Base-by-base conservation (phyloP, 2,888 invertebrate species). In the Chydorus sphaericus region DNA sequence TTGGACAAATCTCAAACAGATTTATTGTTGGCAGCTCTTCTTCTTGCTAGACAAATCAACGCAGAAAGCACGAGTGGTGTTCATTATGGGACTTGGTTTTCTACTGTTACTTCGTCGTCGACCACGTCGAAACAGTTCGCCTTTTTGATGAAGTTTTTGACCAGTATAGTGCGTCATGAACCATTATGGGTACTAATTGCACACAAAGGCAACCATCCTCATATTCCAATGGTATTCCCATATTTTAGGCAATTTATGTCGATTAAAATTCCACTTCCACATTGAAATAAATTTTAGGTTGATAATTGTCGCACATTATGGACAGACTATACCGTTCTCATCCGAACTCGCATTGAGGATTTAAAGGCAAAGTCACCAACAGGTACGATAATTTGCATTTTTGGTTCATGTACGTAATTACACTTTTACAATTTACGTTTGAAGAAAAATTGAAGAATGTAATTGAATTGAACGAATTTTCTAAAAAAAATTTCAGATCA, bases 1-100 rank as follows among this genome's bases (percentile, higher is more conserved):
- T 44, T 44, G 26, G 44, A 44, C 8, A 44, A 44, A n/a, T 26
- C 28, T 4, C 20, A 20, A 5, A 44, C 28, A 14, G 44, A 44
- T 4, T 10, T 44, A 28, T 6, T 44, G 8, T 26, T 44, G 26
- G 44, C 23, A 10, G 23, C 44, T 23, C 28, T 44, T 44, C 44
- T 44, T 44, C 44, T 44, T 44, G 44, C 44, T 7, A 44, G 44
- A n/a, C 44, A 44, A 44, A 44, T 44, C 6, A 44, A 44, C 14
- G 44, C 44, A 3, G 44, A 44, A 44, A 23, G 28, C 26, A 44
- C 44, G 10, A 44, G 44, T 23, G 28, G 44, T 23, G 11, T 6
- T 23, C 44, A 44, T 44, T 44, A 44, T 8, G 44, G 44, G 10
- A 14, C 26, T 23, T 44, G 44, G 44, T 44, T 44, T 20, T 44